Conservation (phyloP, 2,113 vertebrate genomes). For the Laticauda colubrina region DNA sequence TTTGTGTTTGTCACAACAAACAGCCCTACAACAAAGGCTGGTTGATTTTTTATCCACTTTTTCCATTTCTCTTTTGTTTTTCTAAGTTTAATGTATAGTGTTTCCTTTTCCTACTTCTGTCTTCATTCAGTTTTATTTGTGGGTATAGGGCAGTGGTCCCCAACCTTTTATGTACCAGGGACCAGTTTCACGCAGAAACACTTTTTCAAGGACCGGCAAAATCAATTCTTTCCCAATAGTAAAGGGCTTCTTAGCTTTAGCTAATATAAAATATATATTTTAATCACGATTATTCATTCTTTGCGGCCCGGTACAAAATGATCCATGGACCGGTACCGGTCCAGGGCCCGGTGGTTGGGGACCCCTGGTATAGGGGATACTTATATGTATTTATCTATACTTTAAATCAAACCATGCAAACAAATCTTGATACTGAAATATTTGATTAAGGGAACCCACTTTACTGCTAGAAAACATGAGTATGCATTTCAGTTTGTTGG, state of each 20-base stretch:
- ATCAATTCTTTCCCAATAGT: no score
- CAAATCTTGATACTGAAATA: background rate
- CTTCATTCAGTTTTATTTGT: background rate
- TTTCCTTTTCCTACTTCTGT: background rate
- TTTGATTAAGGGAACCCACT: background rate
- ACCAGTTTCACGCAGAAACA: no score
- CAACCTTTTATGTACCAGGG: no score
- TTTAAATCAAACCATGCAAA: background rate
- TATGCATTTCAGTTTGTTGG: background rate
- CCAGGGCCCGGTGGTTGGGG: no score
- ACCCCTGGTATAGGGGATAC: background rate
- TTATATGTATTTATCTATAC: background rate
- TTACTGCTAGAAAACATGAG: background rate
- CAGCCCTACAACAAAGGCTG: background rate
- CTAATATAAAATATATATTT: no score
- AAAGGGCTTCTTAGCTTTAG: no score
- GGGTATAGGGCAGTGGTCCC: background rate
- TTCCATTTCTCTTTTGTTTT: background rate
- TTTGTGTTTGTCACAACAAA: background rate
- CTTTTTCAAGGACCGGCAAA: no score
- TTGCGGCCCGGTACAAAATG: no score
- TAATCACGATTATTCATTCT: no score
- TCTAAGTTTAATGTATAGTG: background rate
- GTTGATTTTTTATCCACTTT: background rate
- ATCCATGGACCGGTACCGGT: no score